Base-by-base conservation (phyloP, 2,113 vertebrate genomes). In the Coturnix japonica region DNA sequence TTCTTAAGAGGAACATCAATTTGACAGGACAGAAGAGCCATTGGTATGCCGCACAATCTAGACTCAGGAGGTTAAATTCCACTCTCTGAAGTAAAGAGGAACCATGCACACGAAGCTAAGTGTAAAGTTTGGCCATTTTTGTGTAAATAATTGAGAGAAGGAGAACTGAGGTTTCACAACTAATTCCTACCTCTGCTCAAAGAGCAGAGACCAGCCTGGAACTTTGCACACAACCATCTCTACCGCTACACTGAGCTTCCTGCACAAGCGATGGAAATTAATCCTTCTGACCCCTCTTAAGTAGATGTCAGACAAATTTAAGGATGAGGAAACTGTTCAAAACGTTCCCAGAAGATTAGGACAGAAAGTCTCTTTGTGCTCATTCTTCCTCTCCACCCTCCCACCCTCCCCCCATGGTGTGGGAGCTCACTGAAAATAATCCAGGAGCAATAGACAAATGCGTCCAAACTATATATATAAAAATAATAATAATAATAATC, bases 361-460 rank as follows among this genome's bases (percentile, higher is more conserved):
- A 95, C 93, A 54, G 65, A 87, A 94, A 85, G 91, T 90, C 95
- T 97, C 61, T 94, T 97, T 91, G 83, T 76, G 91, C 96, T 96
- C 94, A n/a, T 96, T 91, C 75, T 90, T 96, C 90, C 81, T 93
- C 87, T 96, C 81, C 64, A 76, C 82, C 81, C 85, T 69, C 91
- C 90, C 56, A 0, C 89, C 83, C 92, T 84, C 94, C 91, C 94
- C 86, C 91, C 87, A 11, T 95, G 97, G 95, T 65, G 93, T 97
- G 97, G 97, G 96, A 97, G 97, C 97, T 97, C 97, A 59, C 97
- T 97, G 97, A 98, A 97, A 96, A 97, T 96, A 97, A 97, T 97
- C 97, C 97, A 98, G 98, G 98, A 98, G 97, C 97, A 91, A 97
- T 87, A 97, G 97, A 97, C 93, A 98, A 97, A 98, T 71, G 95